Evolutionary conservation across 2,797 vertebrate species (phyloP), one percentile per base, ranked within the genome.

Genomic region (Anniella stebbinsi): DNA sequence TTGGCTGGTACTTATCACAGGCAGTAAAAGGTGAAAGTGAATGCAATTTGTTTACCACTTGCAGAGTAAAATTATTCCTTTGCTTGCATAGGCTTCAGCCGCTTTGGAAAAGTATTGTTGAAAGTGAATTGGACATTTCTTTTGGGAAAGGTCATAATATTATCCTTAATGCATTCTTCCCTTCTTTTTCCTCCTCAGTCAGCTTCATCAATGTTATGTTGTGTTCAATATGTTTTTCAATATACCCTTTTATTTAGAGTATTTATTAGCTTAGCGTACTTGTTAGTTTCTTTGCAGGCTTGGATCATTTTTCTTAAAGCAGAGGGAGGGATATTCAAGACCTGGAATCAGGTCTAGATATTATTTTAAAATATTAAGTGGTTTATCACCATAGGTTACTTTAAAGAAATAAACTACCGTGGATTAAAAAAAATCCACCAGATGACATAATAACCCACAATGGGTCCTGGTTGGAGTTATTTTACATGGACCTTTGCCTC

Each of bases 11-110:
- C 15, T 94, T 88, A 66, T 91, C 48, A 0, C 54, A 77, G 70
- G 84, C 84, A 92, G 80, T 87, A 87, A 88, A 81, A 89, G 17
- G 70, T 67, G 67, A 80, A 87, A 86, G 84, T 63, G 63, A 54
- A n/a, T n/a, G 30, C 70, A 88, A 84, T 81, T 72, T 87, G 51
- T 88, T 89, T 66, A 69, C 78, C 15, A 1, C n/a, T 54, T 51
- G 76, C 81, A 23, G 54, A 25, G 41, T 80, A 66, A 91, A 80
- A 66, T 51, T 70, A 63, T 72, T 80, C 57, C 38, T 84, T 78
- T 60, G 66, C 67, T 84, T 84, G 66, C 67, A 81, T 81, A 51
- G 4, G 36, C 28, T 80, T 83, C 12, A 23, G 41, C 11, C 28
- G 67, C 57, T 38, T 83, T 90, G 78, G 33, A 17, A 25, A 78